phyloP scores from a whole-genome alignment of 1,140 invertebrate species.

The Magallana gigas region DNA sequence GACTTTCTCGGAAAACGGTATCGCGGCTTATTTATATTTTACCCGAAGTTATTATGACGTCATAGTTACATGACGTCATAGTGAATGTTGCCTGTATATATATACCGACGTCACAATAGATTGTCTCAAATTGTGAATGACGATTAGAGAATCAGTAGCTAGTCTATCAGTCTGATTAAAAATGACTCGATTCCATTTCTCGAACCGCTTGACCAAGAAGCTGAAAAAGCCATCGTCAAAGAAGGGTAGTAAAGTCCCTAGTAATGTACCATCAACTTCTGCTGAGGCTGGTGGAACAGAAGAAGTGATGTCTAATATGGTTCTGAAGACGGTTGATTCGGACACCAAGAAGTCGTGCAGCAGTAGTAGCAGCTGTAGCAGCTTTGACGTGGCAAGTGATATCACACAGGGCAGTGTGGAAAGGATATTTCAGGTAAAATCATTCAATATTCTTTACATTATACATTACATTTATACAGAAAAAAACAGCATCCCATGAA shows the following conservation, averaged over 20 bases:
- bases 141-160: not conserved
- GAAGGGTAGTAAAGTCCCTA: not conserved
- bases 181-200: conserved; percentile 19
- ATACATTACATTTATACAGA: no score
- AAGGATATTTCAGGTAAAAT: not conserved
- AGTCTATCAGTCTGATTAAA: not conserved
- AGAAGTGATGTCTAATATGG: not conserved
- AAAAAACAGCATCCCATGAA: no score
- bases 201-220: not conserved
- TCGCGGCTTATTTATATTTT: no score
- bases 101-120: not conserved
- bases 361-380: not conserved
- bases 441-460: not conserved
- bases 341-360: conserved; percentile 4
- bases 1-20: no score
- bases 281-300: not conserved
- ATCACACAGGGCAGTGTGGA: conserved; percentile 7
- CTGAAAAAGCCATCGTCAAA: not conserved
- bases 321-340: not conserved
- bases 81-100: no score
- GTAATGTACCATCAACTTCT: not conserved
- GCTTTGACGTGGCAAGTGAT: not conserved
- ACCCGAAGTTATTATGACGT: no score
- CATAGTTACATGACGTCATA: no score
- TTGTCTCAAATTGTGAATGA: not conserved